phyloP scores from a whole-genome alignment of 2,797 vertebrate genomes.

The Falco cherrug region DNA sequence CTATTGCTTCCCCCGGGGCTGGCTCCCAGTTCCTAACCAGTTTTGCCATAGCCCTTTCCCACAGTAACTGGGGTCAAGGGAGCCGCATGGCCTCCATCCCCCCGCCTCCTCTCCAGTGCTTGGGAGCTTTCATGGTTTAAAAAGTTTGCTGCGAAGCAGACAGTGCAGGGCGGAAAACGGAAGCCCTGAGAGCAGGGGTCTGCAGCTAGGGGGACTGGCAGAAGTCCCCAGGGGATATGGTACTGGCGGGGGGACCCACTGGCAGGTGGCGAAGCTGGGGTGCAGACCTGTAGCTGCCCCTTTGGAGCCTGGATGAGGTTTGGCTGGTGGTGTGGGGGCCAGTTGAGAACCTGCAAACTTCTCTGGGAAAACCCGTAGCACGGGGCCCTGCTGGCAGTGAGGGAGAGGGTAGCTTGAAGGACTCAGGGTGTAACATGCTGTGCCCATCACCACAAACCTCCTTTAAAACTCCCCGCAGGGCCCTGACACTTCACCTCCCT shows the following conservation, averaged over 20 bases:
- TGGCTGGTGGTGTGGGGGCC: not conserved
- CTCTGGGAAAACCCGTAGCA: not conserved
- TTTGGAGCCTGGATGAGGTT: not conserved
- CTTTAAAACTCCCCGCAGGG: not conserved
- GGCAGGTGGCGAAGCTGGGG: not conserved
- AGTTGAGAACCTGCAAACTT: not conserved
- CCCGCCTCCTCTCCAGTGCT: not conserved
- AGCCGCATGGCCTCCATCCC: not conserved
- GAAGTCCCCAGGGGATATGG: accelerated
- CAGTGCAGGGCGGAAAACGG: not conserved
- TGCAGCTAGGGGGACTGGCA: accelerated
- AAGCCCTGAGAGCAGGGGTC: not conserved
- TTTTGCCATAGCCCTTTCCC: not conserved
- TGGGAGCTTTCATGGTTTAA: not conserved
- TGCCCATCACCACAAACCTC: not conserved
- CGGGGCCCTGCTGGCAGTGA: accelerated
- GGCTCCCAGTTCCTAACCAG: constrained; percentile 19
- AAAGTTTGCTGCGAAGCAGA: not conserved
- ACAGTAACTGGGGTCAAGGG: constrained; percentile 16
- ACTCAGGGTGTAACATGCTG: accelerated
- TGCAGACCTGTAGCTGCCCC: accelerated
- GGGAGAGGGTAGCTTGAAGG: not conserved
- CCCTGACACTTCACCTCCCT: constrained; percentile 34
- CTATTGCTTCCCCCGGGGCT: not conserved
- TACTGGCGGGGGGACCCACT: accelerated